These are phyloP conservation scores for Darevskia mixta DNA, from an alignment of 2,797 vertebrate genomes.

Conservation along the genomic window DNA sequence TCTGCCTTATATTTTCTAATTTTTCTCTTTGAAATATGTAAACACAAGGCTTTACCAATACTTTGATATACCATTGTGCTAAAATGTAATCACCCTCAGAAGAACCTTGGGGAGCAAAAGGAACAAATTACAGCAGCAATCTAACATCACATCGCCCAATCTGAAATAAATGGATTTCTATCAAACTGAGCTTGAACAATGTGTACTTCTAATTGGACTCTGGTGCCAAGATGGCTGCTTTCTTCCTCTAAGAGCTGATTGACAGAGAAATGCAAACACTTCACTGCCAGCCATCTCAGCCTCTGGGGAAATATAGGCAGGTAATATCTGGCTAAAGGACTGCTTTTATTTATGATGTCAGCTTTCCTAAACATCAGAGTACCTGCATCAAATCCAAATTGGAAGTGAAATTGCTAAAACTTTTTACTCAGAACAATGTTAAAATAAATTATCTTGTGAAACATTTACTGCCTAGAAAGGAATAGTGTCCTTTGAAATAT, in stretches of 20 bases:
- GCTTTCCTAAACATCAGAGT: conserved; percentile 14
- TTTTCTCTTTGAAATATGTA: conserved; percentile 24
- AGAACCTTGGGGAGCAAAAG: not conserved
- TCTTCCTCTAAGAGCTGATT: conserved; percentile 7
- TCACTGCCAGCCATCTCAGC: not conserved
- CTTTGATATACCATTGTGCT: conserved; percentile 6
- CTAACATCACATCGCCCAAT: conserved; percentile 7
- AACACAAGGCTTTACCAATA: conserved; percentile 30
- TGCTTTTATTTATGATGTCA: conserved; percentile 26
- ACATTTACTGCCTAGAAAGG: not conserved
- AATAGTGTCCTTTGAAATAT: not conserved
- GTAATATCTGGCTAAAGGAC: conserved; percentile 5
- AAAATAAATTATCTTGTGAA: conserved; percentile 33
- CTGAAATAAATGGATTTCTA: conserved; percentile 31
- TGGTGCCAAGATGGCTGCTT: conserved; percentile 8
- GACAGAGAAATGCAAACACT: conserved; percentile 26
- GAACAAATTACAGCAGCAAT: conserved; percentile 37
- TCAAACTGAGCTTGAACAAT: conserved; percentile 33
- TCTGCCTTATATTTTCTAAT: conserved; percentile 11
- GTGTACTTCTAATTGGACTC: conserved; percentile 16
- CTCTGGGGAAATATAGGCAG: conserved; percentile 34
- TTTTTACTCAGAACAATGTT: not conserved
- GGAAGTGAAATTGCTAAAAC: conserved; percentile 25
- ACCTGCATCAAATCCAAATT: conserved; percentile 19
- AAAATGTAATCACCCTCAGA: not conserved